Evolutionary conservation across 2,797 vertebrate species (phyloP).

Genomic region (Cossypha caffra): DNA sequence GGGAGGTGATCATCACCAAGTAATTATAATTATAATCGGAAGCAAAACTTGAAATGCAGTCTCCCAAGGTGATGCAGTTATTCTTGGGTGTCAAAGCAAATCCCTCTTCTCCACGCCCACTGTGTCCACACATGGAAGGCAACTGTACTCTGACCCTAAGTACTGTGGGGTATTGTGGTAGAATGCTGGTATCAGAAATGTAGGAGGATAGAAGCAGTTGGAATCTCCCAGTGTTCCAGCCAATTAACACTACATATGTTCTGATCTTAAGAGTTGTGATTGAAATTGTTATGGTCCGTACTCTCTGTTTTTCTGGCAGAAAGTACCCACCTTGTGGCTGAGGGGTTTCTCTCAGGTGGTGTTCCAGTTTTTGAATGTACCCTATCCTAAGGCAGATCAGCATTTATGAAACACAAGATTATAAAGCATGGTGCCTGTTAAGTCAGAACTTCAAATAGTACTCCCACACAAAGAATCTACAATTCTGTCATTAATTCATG

Average conservation of each 20-base stretch:
- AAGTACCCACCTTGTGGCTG: neutral
- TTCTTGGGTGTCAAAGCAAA: constrained; percentile 2
- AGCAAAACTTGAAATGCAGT: constrained; percentile 34
- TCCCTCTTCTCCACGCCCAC: neutral
- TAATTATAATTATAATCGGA: constrained; percentile 58
- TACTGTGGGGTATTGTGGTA: neutral
- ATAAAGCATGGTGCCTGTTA: neutral
- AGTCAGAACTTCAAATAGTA: neutral
- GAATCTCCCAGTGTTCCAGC: neutral
- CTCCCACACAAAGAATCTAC: neutral
- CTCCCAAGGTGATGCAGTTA: constrained; percentile 37
- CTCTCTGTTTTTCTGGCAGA: neutral
- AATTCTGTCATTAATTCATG: neutral
- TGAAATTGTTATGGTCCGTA: neutral
- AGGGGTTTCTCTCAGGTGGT: neutral
- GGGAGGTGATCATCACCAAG: constrained; percentile 43
- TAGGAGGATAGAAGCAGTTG: neutral
- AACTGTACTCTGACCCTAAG: neutral
- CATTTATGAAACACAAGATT: neutral
- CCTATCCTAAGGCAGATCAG: neutral
- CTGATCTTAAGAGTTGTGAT: neutral
- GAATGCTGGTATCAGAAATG: neutral
- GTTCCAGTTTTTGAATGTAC: neutral
- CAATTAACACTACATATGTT: neutral
- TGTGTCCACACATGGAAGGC: neutral